These are phyloP conservation scores for Tetheella fluctuosa DNA, from an alignment of 2,888 invertebrate genomes.

Conservation along the genomic window DNA sequence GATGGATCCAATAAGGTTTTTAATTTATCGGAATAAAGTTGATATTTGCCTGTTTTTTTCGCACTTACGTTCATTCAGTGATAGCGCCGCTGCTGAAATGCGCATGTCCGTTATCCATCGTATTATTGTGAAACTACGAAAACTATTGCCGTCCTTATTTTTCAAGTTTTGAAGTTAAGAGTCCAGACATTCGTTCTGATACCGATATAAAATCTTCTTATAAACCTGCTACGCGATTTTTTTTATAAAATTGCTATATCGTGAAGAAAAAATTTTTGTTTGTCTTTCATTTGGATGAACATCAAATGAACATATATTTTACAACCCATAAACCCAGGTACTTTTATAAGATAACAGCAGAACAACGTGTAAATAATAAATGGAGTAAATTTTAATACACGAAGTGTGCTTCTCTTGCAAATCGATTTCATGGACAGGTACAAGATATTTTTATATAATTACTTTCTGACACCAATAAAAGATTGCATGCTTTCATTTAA, in stretches of 20 bases:
- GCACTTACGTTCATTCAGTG: slow-evolving; percentile 56
- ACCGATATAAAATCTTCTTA: slow-evolving; percentile 21
- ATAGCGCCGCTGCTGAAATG: slow-evolving; percentile 54
- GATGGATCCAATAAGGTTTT: slow-evolving; percentile 44
- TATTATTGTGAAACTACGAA: slow-evolving; percentile 65
- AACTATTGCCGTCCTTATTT: slow-evolving; percentile 78
- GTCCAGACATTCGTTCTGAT: slow-evolving; percentile 25
- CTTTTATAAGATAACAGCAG: slow-evolving; percentile 41
- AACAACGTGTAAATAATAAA: slow-evolving; percentile 49
- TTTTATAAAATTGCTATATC: slow-evolving; percentile 40
- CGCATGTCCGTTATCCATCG: slow-evolving; percentile 77
- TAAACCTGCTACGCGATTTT: slow-evolving; percentile 16
- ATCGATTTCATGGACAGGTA: background rate
- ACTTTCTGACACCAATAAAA: background rate
- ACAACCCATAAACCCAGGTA: slow-evolving; percentile 46
- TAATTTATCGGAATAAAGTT: slow-evolving; percentile 49
- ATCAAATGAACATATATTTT: slow-evolving; percentile 31
- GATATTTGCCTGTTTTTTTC: slow-evolving; percentile 43
- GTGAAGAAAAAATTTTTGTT: background rate
- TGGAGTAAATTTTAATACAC: slow-evolving; percentile 37
- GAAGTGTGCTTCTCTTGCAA: slow-evolving; percentile 21
- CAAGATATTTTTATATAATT: background rate
- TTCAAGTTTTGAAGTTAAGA: slow-evolving; percentile 56
- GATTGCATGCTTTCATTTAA: no score
- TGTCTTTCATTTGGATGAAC: background rate